Base-by-base conservation (phyloP, 2,113 vertebrate genomes). In the Edolisoma coerulescens region DNA sequence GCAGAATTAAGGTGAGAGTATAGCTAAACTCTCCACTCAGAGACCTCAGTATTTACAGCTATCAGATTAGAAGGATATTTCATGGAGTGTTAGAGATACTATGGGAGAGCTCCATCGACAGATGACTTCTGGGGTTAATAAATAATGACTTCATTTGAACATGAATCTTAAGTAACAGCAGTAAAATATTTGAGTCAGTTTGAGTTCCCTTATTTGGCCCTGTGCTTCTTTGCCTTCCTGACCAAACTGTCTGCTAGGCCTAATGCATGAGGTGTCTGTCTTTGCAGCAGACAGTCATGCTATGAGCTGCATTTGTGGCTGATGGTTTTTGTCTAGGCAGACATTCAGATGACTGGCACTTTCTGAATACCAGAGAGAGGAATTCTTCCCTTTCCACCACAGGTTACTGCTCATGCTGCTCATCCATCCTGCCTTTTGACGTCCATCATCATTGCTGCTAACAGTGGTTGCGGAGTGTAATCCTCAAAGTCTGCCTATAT, bases 231-330 rank as follows among this genome's bases (percentile, higher is more conserved):
- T 68, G 61, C 74, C 37, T 93, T 87, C 60, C 87, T 95, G 67
- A 85, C 59, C 49, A 50, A 96, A 61, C 23, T 83, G 65, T 91
- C 91, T 91, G 53, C 69, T 61, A 50, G 30, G 24, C 42, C 27
- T 97, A 90, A 94, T 85, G 39, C 57, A 88, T 95, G 92, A 95
- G 50, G 67, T 89, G 61, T 82, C 74, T 89, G 52, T 32, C 53
- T 85, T 91, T 73, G 49, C 16, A 65, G 68, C 3, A 4, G 67
- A 63, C 64, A 83, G 42, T 70, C 37, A n/a, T 67, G 26, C 13
- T 70, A 74, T 39, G 42, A 90, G 54, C 32, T 83, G 50, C 2
- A 0, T 85, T 93, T 91, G 67, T 59, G 59, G 30, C 16, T 74
- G 39, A 47, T 50, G 22, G 88, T 91, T 90, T 85, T 57, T 77